These are phyloP conservation scores for Elachura formosa DNA, from an alignment of 2,113 vertebrate genomes.

Conservation along the genomic window DNA sequence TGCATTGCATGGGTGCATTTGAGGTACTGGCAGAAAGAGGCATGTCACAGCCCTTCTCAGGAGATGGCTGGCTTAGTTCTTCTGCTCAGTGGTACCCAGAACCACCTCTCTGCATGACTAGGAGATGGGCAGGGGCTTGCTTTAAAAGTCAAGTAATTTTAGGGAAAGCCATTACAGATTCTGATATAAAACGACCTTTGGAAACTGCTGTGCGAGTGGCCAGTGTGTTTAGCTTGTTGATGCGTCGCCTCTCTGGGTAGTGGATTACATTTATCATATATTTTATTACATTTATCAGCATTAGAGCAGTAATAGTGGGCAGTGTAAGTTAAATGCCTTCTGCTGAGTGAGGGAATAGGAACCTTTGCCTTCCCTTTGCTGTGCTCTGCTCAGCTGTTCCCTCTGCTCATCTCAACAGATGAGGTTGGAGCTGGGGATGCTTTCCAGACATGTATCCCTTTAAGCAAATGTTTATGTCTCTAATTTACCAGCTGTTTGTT, in stretches of 20 bases:
- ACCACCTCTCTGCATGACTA: background rate
- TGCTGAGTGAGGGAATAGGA: background rate
- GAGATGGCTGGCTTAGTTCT: background rate
- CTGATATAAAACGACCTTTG: background rate
- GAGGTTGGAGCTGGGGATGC: background rate
- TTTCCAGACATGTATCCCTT: background rate
- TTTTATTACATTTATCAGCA: background rate
- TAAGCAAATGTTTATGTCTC: background rate
- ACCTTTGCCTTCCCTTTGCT: background rate
- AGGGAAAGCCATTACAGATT: background rate
- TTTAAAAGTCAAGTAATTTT: background rate
- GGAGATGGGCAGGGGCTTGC: background rate
- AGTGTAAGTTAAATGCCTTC: background rate
- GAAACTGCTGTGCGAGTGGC: background rate
- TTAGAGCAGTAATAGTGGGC: too few relatives aligned
- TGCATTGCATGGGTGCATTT: fast-evolving
- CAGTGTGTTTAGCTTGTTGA: background rate
- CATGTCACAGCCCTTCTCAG: fast-evolving
- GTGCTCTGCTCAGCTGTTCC: background rate
- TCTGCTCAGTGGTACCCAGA: background rate
- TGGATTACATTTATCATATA: background rate
- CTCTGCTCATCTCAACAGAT: background rate
- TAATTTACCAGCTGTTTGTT: background rate
- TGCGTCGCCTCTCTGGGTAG: background rate
- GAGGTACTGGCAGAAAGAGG: fast-evolving